phyloP scores from a whole-genome alignment of 2,113 vertebrate species.

The Catharus bicknelli region DNA sequence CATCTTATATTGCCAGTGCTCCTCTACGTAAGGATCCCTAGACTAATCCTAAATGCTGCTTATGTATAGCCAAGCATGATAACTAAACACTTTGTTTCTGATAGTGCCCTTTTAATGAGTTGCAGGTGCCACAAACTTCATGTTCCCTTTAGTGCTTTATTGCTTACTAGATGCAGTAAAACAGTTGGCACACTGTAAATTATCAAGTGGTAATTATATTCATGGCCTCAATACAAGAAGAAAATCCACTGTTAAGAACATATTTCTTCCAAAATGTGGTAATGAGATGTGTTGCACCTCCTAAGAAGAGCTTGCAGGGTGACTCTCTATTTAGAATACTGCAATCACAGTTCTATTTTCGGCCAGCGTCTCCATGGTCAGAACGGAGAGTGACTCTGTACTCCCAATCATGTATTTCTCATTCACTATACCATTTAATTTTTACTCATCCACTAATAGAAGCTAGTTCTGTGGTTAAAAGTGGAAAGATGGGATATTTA shows the following conservation, averaged over 20 bases:
- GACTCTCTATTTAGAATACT: slow-evolving; percentile 62
- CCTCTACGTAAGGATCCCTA: not conserved
- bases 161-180: slow-evolving; percentile 68
- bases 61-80: not conserved
- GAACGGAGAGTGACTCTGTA: slow-evolving; percentile 26
- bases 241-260: slow-evolving; percentile 70
- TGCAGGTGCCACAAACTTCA: slow-evolving; percentile 63
- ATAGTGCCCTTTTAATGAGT: slow-evolving; percentile 66
- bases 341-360: slow-evolving; percentile 61
- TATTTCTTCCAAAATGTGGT: slow-evolving; percentile 69
- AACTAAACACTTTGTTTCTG: slow-evolving; percentile 30
- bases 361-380: slow-evolving; percentile 39
- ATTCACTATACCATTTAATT: slow-evolving; percentile 34
- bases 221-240: slow-evolving; percentile 71
- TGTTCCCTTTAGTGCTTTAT: slow-evolving; percentile 53
- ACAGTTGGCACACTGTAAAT: slow-evolving; percentile 72
- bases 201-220: slow-evolving; percentile 76
- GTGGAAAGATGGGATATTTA: not conserved
- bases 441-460: slow-evolving; percentile 16
- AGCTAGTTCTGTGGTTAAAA: slow-evolving; percentile 5
- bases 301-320: slow-evolving; percentile 64
- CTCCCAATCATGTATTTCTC: not conserved
- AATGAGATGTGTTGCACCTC: slow-evolving; percentile 68
- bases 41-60: not conserved
- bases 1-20: not conserved